Conservation (phyloP, 1,140 invertebrate genomes). For the Mamestra configurata region DNA sequence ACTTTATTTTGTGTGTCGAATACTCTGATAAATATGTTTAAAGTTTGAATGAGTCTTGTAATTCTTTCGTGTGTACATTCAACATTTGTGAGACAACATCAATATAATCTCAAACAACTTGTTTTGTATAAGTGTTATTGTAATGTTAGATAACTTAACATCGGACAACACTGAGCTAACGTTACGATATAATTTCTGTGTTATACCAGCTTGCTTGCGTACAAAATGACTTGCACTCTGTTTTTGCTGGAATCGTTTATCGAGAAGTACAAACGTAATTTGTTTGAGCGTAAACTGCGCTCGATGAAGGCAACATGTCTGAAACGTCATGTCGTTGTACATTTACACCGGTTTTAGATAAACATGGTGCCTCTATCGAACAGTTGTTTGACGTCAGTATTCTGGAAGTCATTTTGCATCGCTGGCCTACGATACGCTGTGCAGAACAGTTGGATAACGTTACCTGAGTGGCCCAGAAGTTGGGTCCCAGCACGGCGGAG, state of each 20-base stretch:
- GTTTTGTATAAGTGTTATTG: conserved; percentile 24
- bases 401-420: conserved; percentile 18
- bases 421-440: background rate
- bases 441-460: conserved; percentile 62
- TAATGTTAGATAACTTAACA: conserved; percentile 29
- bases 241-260: conserved; percentile 20
- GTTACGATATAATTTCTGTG: conserved; percentile 8
- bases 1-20: background rate
- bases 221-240: conserved; percentile 41
- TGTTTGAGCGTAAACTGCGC: conserved; percentile 1
- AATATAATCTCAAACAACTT: conserved; percentile 28
- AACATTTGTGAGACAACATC: conserved; percentile 31
- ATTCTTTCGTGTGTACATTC: conserved; percentile 22
- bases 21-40: background rate
- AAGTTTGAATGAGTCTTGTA: background rate
- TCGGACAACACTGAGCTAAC: conserved; percentile 31
- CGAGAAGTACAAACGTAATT: conserved; percentile 1
- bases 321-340: background rate
- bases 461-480: conserved; percentile 93
- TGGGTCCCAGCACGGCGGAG: conserved; percentile 95
- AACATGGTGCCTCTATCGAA: conserved; percentile 2
- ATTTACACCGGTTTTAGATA: background rate
- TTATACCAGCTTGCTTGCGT: conserved; percentile 1
- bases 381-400: background rate
- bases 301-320: background rate